A percentile compares a stretch with the other conserved stretches of the same genome.
Evolutionary conservation across 1,140 invertebrate species (phyloP).

Genomic region (Bombus ignitus): DNA sequence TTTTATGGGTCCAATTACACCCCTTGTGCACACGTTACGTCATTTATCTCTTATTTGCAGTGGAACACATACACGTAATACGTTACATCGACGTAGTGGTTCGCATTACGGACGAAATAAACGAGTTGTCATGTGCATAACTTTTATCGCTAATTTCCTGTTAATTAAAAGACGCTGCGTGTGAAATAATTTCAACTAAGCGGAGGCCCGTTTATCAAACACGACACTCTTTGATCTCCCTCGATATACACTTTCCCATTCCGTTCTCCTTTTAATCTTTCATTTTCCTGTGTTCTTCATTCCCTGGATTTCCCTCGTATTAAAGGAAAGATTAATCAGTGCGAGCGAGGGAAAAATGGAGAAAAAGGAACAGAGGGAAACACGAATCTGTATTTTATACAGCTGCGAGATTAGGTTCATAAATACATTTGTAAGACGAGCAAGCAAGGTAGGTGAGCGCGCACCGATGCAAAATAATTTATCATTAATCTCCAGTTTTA

Average conservation of each 20-base stretch:
- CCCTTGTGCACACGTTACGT: not conserved
- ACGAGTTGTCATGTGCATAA: not conserved
- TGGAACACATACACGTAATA: not conserved
- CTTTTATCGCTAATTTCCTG: not conserved
- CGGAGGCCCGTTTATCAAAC: not conserved
- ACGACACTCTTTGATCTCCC: not conserved
- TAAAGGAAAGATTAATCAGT: constrained; percentile 6
- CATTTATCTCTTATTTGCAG: not conserved
- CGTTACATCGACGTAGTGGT: not conserved
- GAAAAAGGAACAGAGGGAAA: not conserved
- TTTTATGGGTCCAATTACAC: constrained; percentile 6
- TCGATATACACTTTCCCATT: not conserved
- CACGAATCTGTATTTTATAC: not conserved
- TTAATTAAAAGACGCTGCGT: not conserved
- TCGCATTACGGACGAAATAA: not conserved
- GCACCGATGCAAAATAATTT: constrained; percentile 3
- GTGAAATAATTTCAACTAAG: constrained; percentile 5
- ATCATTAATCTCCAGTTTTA: constrained; percentile 12
- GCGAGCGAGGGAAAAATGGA: not conserved
- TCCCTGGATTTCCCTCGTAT: not conserved
- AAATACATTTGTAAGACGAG: not conserved
- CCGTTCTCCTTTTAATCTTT: not conserved
- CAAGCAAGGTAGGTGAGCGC: not conserved
- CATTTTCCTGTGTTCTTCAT: not conserved
- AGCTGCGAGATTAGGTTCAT: not conserved